Base-by-base conservation (phyloP, 2,113 vertebrate genomes). In the Xyliphius kryptos region DNA sequence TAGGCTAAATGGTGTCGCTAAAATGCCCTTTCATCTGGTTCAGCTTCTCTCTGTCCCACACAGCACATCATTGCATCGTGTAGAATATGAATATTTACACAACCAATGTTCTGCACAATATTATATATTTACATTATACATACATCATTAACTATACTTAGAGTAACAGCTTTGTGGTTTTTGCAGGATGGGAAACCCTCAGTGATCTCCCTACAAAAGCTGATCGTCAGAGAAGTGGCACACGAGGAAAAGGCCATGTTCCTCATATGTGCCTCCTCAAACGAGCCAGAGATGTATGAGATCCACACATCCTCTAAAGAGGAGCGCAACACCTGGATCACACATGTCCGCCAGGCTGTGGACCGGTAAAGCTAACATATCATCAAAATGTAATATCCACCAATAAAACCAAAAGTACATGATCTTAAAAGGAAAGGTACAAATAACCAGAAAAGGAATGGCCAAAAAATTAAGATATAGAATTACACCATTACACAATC, bases 271-370 rank as follows among this genome's bases (percentile, higher is more conserved):
- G 92, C 95, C 1, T 97, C 94, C 0, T 87, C 91, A 2, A 84
- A 91, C 1, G 93, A 94, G 5, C 95, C 96, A 0, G 96, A 98
- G 73, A 98, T 98, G 94, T 98, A 98, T 49, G 95, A 98, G 72
- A 85, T 97, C 58, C 93, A 97, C 62, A 89, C 91, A 2, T 83
- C 56, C 12, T 91, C 94, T 71, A 97, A 89, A 82, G 94, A 98
- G 19, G 94, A 97, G 8, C 84, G 95, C 1, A 96, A 94, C 73
- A 80, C 76, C 56, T 98, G 96, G 96, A 98, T 98, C 93, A 89
- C 88, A 70, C 83, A 85, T 46, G 92, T 98, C 69, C 89, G 95
- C 68, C 87, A 92, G 69, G 94, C 95, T 0, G 96, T 93, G 0
- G 91, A n/a, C n/a, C n/a, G n/a, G n/a, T n/a, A n/a, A n/a, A n/a